Evolutionary conservation across 2,113 vertebrate species (phyloP).

Genomic region (Ceuthmochares aereus): DNA sequence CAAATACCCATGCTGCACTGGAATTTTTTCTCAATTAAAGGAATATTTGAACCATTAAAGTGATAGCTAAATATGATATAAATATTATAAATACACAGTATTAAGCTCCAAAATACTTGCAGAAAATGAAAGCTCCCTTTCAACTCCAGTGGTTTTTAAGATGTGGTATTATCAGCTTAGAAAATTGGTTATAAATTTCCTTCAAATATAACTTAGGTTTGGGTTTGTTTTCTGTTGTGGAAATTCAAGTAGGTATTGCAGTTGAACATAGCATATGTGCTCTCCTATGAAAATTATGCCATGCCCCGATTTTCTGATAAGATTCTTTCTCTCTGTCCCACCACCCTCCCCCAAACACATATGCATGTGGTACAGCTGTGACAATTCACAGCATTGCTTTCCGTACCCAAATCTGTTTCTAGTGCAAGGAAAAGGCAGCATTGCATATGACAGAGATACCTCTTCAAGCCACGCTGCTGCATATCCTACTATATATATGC

Average conservation of each 20-base stretch:
- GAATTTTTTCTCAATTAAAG: slow-evolving; percentile 35
- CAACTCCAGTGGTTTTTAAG: background rate
- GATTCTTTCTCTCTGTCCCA: background rate
- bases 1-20: background rate
- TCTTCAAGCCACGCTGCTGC: background rate
- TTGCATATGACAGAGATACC: background rate
- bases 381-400: background rate
- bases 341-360: background rate
- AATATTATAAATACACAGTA: background rate
- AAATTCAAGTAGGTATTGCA: background rate
- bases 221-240: background rate
- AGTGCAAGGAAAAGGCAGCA: background rate
- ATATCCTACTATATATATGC: background rate
- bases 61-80: background rate
- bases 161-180: background rate
- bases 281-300: background rate
- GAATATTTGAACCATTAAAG: slow-evolving; percentile 43
- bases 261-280: background rate
- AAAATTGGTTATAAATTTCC: background rate
- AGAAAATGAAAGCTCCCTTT: slow-evolving; percentile 12
- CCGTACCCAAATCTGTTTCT: background rate
- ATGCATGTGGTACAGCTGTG: background rate
- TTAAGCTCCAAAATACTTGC: background rate
- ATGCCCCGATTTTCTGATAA: background rate
- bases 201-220: background rate